Conservation (phyloP, 2,888 invertebrate species). For the Tachystola acroxantha region DNA sequence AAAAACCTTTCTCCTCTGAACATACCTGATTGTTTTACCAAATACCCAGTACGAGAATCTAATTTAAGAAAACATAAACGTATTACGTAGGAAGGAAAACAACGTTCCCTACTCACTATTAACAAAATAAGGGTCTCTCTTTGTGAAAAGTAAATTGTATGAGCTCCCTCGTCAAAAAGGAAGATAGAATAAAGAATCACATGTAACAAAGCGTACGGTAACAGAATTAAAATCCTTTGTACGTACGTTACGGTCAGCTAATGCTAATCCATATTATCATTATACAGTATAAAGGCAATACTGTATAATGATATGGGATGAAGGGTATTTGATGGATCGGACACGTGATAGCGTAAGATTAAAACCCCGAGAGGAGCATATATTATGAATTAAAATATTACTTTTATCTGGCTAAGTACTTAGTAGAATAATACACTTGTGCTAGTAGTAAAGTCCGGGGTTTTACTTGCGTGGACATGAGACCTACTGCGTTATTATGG, state of each 20-base stretch:
- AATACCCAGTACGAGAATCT: neutral
- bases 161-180: slow-evolving; percentile 42
- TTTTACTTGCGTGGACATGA: no score
- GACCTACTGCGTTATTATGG: no score
- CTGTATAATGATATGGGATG: slow-evolving; percentile 17
- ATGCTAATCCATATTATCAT: no score
- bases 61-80: neutral
- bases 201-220: slow-evolving; percentile 59
- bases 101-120: slow-evolving; percentile 18
- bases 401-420: no score
- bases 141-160: slow-evolving; percentile 55
- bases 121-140: slow-evolving; percentile 41
- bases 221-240: slow-evolving; percentile 69
- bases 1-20: no score
- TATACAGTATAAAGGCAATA: slow-evolving; percentile 25
- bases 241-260: slow-evolving; percentile 25
- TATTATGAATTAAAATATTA: neutral
- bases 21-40: no score
- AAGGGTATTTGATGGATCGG: slow-evolving; percentile 57
- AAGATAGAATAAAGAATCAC: slow-evolving; percentile 53
- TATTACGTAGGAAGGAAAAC: slow-evolving; percentile 1
- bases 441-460: no score
- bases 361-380: neutral
- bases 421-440: no score
- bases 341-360: slow-evolving; percentile 32